These are phyloP conservation scores for Dromococcyx pavoninus DNA, from an alignment of 2,797 vertebrate species.

Conservation along the genomic window DNA sequence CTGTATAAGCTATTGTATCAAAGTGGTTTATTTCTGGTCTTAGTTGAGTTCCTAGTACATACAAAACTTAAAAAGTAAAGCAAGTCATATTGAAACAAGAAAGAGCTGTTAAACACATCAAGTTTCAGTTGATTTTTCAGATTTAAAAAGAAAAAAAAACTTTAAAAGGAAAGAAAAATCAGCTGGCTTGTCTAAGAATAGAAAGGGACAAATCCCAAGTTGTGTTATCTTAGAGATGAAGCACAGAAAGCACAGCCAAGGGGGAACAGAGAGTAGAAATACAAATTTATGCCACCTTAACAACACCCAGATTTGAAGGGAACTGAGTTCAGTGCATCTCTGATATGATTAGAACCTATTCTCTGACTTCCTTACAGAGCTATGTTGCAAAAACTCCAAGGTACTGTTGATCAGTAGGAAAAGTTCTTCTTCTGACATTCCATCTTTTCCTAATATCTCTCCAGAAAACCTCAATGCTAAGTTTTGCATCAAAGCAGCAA, in stretches of 20 bases:
- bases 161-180: not conserved
- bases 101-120: not conserved
- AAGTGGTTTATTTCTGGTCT: not conserved
- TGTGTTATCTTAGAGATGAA: constrained; percentile 27
- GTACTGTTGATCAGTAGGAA: not conserved
- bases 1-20: not conserved
- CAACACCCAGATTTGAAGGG: not conserved
- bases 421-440: not conserved
- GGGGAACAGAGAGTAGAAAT: not conserved
- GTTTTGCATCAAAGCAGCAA: not conserved
- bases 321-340: not conserved
- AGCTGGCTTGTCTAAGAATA: constrained; percentile 37
- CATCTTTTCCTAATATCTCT: not conserved
- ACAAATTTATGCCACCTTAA: not conserved
- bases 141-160: not conserved
- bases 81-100: not conserved
- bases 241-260: constrained; percentile 60
- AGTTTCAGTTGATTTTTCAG: constrained; percentile 21
- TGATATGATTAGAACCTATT: not conserved
- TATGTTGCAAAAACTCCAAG: not conserved
- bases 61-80: not conserved
- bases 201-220: constrained; percentile 15
- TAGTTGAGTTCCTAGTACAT: not conserved
- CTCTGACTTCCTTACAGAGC: not conserved
- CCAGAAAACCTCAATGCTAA: not conserved